Conservation (phyloP, 2,113 vertebrate species). For the Phoxinus phoxinus region DNA sequence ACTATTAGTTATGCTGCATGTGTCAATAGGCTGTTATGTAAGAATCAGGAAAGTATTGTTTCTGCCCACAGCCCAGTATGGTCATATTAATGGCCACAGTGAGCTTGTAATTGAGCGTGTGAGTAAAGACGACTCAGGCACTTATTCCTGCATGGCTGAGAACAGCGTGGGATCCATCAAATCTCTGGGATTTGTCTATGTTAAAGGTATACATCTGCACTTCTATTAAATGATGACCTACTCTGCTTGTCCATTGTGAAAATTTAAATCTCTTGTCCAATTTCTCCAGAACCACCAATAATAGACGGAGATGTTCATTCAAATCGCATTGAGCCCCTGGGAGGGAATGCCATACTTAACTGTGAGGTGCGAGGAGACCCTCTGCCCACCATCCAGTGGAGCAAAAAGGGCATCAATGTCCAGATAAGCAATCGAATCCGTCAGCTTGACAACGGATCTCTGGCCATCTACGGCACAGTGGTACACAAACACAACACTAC, state of each 20-base stretch:
- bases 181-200: constrained; percentile 88
- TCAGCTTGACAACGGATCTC: constrained; percentile 90
- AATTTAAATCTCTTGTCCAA: neutral
- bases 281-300: constrained; percentile 87
- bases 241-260: neutral
- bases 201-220: constrained; percentile 84
- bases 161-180: constrained; percentile 88
- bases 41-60: neutral
- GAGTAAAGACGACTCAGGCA: constrained; percentile 89
- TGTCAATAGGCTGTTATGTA: neutral
- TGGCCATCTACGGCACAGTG: constrained; percentile 92
- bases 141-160: constrained; percentile 90
- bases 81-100: constrained; percentile 81
- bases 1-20: neutral
- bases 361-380: constrained; percentile 96
- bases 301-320: constrained; percentile 89
- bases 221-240: neutral
- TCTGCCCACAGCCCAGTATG: constrained; percentile 78
- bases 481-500: constrained; percentile 72
- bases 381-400: constrained; percentile 91
- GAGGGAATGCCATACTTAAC: constrained; percentile 89
- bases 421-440: constrained; percentile 83
- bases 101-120: constrained; percentile 89
- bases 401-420: constrained; percentile 83
- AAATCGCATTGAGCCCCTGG: constrained; percentile 87